phyloP scores from a whole-genome alignment of 2,797 vertebrate species.

The Premnoplex brunnescens region DNA sequence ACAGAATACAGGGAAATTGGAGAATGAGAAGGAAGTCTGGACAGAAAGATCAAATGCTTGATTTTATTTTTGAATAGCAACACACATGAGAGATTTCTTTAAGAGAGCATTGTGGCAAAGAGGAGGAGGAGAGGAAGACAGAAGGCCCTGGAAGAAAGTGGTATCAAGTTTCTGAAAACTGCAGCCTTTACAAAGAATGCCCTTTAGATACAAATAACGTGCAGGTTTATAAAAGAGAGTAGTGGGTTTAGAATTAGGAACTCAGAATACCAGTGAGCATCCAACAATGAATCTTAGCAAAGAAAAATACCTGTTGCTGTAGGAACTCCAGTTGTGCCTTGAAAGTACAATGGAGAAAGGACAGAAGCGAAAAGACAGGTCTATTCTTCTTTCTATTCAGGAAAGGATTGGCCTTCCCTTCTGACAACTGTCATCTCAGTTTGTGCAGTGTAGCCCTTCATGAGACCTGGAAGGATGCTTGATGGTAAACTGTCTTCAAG shows the following conservation, averaged over 20 bases:
- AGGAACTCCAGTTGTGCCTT: constrained; percentile 65
- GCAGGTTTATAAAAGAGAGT: constrained; percentile 36
- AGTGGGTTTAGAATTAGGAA: constrained; percentile 55
- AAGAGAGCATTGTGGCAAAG: not conserved
- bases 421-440: constrained; percentile 54
- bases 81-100: constrained; percentile 6
- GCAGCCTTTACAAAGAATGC: constrained; percentile 33
- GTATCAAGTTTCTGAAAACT: constrained; percentile 53
- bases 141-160: constrained; percentile 42
- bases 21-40: constrained; percentile 11
- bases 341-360: constrained; percentile 55
- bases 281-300: constrained; percentile 56
- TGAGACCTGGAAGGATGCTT: constrained; percentile 56
- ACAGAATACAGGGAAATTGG: not conserved
- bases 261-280: constrained; percentile 18
- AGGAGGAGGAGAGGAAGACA: constrained; percentile 30
- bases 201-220: constrained; percentile 51
- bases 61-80: constrained; percentile 56
- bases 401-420: constrained; percentile 44
- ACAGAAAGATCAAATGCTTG: constrained; percentile 46
- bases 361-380: constrained; percentile 34
- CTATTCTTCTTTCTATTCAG: constrained; percentile 58
- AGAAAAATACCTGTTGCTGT: constrained; percentile 62
- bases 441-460: constrained; percentile 53
- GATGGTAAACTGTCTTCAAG: constrained; percentile 64